Conservation (phyloP, 1,140 invertebrate genomes). For the Drosophila nannoptera region DNA sequence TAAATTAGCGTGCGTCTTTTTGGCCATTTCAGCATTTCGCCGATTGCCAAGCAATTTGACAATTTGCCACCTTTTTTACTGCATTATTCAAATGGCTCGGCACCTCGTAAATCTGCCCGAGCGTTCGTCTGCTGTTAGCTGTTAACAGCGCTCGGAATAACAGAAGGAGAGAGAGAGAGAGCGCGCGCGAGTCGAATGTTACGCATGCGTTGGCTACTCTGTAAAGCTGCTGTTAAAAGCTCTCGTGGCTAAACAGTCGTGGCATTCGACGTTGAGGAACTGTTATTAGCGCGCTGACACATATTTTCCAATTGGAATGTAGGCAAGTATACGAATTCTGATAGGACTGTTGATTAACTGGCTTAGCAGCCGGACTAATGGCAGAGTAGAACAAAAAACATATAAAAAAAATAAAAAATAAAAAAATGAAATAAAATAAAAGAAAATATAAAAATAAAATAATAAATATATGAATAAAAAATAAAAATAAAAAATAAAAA, state of each 20-base stretch:
- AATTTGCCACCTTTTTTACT: constrained; percentile 61
- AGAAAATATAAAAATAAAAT: neutral
- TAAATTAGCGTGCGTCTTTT: constrained; percentile 57
- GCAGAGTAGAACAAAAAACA: neutral
- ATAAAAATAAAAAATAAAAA: too few relatives aligned
- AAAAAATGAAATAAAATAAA: neutral
- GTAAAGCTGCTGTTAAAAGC: constrained; percentile 13
- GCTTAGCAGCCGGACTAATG: neutral
- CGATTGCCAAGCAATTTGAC: constrained; percentile 58
- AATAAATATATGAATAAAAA: too few relatives aligned
- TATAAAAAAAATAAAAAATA: neutral
- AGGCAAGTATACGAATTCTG: constrained; percentile 5
- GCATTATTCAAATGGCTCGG: constrained; percentile 39
- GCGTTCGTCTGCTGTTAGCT: constrained; percentile 5
- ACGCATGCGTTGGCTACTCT: constrained; percentile 29
- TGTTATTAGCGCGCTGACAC: constrained; percentile 68
- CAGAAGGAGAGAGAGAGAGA: neutral
- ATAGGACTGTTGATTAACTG: constrained; percentile 3
- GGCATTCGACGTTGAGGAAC: constrained; percentile 23
- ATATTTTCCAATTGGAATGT: constrained; percentile 71
- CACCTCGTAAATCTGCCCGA: constrained; percentile 31
- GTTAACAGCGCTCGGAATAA: constrained; percentile 8
- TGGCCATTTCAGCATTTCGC: constrained; percentile 9
- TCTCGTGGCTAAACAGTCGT: constrained; percentile 1
- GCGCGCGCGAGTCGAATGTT: constrained; percentile 17